These are phyloP conservation scores for Tachycineta bicolor DNA, from an alignment of 2,113 vertebrate genomes.

Conservation along the genomic window DNA sequence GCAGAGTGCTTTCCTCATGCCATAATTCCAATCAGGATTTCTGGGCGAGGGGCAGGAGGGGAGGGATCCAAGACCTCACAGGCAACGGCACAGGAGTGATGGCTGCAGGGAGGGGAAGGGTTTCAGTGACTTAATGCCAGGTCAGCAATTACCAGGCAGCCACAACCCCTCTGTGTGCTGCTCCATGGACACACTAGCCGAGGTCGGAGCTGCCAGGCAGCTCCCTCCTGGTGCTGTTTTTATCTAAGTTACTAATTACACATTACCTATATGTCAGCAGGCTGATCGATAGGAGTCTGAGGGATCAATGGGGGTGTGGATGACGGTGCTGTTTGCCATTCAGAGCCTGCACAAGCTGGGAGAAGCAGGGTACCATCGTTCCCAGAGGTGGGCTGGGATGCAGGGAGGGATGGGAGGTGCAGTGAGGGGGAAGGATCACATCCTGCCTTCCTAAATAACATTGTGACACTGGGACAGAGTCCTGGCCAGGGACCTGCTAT, in stretches of 20 bases:
- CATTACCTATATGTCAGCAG: constrained; percentile 20
- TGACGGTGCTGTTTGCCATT: not conserved
- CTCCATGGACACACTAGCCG: not conserved
- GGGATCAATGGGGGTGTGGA: not conserved
- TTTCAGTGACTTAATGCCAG: not conserved
- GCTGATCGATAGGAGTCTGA: not conserved
- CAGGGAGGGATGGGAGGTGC: not conserved
- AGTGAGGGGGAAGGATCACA: not conserved
- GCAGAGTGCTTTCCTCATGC: not conserved
- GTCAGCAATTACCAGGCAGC: not conserved
- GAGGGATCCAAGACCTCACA: not conserved
- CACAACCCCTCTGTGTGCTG: not conserved
- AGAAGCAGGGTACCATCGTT: not conserved
- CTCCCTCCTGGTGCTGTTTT: not conserved
- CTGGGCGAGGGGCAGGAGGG: not conserved
- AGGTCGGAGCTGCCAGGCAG: not conserved
- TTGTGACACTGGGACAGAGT: not conserved
- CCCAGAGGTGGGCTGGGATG: not conserved
- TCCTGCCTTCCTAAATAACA: not conserved
- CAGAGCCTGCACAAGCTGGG: not conserved
- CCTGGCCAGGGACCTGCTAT: not conserved
- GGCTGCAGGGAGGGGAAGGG: not conserved
- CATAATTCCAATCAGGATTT: not conserved
- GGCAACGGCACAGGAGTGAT: not conserved
- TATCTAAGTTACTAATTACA: constrained; percentile 47